These are phyloP conservation scores for Sparidentex hasta DNA, from an alignment of 2,797 vertebrate genomes.

Conservation along the genomic window DNA sequence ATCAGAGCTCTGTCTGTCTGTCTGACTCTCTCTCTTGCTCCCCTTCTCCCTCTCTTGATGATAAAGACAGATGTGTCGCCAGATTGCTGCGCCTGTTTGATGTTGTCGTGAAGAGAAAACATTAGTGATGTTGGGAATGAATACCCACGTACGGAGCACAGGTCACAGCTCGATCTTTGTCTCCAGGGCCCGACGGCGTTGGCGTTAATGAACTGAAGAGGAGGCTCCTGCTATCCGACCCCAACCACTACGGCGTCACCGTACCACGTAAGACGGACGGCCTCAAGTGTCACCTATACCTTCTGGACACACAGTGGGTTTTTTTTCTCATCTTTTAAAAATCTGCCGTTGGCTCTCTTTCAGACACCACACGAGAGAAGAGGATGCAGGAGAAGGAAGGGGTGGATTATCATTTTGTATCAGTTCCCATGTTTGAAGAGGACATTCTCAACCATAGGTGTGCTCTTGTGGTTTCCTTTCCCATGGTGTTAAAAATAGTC, in stretches of 20 bases:
- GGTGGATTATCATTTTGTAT: conserved; percentile 94
- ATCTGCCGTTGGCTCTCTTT: conserved; percentile 27
- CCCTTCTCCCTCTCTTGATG: conserved; percentile 56
- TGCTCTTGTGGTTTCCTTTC: conserved; percentile 30
- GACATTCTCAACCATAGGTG: conserved; percentile 94
- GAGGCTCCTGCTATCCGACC: conserved; percentile 84
- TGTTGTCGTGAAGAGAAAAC: conserved; percentile 68
- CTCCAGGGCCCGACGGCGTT: conserved; percentile 82
- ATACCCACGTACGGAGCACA: conserved; percentile 42
- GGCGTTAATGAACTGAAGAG: conserved; percentile 84
- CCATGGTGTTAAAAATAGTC: conserved; percentile 19
- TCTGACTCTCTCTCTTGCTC: conserved; percentile 61
- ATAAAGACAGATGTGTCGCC: conserved; percentile 77
- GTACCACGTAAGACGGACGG: conserved; percentile 77
- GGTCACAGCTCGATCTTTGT: conserved; percentile 52
- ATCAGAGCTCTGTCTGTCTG: conserved; percentile 76
- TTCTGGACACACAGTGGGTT: neutral
- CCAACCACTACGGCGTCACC: conserved; percentile 77
- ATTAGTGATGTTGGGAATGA: conserved; percentile 56
- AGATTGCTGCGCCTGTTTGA: conserved; percentile 57
- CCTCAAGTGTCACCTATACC: conserved; percentile 8
- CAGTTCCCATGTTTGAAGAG: conserved; percentile 92
- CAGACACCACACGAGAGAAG: conserved; percentile 93
- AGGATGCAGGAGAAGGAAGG: conserved; percentile 91
- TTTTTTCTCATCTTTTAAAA: conserved; percentile 16